phyloP scores from a whole-genome alignment of 2,113 vertebrate genomes.

The Phyllostomus hastatus region DNA sequence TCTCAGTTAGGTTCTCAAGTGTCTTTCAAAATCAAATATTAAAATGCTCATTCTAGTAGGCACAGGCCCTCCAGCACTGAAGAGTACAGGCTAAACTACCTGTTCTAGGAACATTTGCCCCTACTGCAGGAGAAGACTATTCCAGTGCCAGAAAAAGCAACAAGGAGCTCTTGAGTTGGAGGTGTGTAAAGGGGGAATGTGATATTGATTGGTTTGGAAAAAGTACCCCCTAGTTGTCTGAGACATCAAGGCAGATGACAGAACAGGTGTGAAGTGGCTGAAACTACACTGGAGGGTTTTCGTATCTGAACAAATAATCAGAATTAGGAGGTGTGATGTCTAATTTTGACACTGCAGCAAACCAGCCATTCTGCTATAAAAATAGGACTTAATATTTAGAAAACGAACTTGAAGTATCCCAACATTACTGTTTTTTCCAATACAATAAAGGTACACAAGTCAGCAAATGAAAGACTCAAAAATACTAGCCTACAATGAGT shows the following conservation, averaged over 20 bases:
- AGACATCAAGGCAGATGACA: not conserved
- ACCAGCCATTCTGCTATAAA: not conserved
- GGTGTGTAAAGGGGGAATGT: not conserved
- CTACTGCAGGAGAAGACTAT: not conserved
- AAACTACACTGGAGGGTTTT: not conserved
- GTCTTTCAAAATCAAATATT: not conserved
- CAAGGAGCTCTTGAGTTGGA: not conserved
- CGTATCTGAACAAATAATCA: not conserved
- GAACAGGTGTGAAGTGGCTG: not conserved
- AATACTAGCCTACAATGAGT: not conserved
- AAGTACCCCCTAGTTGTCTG: not conserved
- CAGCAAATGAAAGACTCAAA: slow-evolving; percentile 13
- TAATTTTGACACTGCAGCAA: not conserved
- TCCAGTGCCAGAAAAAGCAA: not conserved
- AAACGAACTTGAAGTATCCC: not conserved
- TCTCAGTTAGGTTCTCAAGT: not conserved
- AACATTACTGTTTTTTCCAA: slow-evolving; percentile 3
- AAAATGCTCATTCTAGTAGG: not conserved
- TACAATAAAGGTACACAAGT: not conserved
- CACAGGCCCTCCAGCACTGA: not conserved
- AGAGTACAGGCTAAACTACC: not conserved
- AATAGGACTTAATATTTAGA: not conserved
- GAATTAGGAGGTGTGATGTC: not conserved
- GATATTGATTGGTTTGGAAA: not conserved
- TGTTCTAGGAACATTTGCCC: not conserved